Evolutionary conservation across 1,140 invertebrate species (phyloP).

Genomic region (Sipha flava): DNA sequence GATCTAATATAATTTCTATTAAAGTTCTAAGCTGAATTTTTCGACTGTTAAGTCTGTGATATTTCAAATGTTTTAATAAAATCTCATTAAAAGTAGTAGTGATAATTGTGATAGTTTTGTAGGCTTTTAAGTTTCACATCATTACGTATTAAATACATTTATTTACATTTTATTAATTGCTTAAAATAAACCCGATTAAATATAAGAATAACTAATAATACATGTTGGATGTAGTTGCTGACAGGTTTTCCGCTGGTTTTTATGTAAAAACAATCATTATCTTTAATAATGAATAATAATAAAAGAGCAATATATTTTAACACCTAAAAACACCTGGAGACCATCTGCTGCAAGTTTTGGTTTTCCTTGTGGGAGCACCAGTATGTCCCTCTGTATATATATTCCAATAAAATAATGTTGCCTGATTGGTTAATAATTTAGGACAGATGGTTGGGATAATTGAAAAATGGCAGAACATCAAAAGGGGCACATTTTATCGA

Average conservation of each 20-base stretch:
- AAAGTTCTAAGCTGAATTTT: too few species aligned
- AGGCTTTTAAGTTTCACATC: too few species aligned
- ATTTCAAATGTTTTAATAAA: too few species aligned
- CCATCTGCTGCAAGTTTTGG: conserved; percentile 18
- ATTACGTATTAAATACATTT: too few species aligned
- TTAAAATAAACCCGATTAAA: too few species aligned
- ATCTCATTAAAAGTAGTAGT: too few species aligned
- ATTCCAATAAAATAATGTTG: background rate
- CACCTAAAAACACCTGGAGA: conserved; percentile 19
- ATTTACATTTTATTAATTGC: too few species aligned
- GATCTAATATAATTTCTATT: too few species aligned
- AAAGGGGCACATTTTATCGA: background rate
- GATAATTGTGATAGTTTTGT: too few species aligned
- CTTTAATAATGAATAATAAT: background rate
- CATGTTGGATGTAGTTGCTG: background rate
- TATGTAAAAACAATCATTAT: background rate
- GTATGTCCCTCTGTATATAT: background rate
- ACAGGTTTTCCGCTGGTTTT: background rate
- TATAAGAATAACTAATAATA: too few species aligned
- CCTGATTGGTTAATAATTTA: conserved; percentile 9
- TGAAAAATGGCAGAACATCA: background rate
- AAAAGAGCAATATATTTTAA: background rate
- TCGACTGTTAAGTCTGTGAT: too few species aligned
- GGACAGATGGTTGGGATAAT: conserved; percentile 15
- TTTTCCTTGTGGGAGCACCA: background rate